Conservation (phyloP, 1,140 invertebrate species). For the Drusus annulatus region DNA sequence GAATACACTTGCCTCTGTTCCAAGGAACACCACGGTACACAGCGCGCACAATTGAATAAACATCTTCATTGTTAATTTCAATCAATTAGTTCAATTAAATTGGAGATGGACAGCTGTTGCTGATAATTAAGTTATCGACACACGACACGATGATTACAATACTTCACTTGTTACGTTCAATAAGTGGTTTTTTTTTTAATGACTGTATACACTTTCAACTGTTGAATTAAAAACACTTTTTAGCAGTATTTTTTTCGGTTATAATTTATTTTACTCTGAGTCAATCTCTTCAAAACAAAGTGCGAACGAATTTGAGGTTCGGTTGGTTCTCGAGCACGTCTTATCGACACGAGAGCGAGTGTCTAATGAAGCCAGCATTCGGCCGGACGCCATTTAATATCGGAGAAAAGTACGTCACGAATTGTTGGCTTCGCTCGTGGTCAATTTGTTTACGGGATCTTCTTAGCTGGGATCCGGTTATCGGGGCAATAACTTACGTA, state of each 20-base stretch:
- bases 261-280: no score
- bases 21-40: background rate
- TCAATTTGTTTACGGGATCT: slow-evolving; percentile 29
- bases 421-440: slow-evolving; percentile 2
- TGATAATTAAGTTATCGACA: background rate
- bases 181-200: background rate
- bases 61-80: background rate
- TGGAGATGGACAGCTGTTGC: background rate
- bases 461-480: slow-evolving; percentile 13
- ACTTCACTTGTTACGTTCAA: background rate
- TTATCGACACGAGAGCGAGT: background rate
- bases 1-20: background rate
- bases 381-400: background rate
- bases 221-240: background rate
- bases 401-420: slow-evolving; percentile 3
- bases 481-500: slow-evolving; percentile 11
- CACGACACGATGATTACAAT: background rate
- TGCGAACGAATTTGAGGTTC: background rate
- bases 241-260: no score
- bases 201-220: background rate
- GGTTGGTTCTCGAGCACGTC: background rate
- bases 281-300: no score
- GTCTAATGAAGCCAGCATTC: background rate
- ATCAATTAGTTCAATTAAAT: background rate
- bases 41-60: background rate